Evolutionary conservation across 2,888 invertebrate genomes (phyloP), one percentile per base, ranked within the genome.

Genomic region (Nematopogon swammerdamellus): DNA sequence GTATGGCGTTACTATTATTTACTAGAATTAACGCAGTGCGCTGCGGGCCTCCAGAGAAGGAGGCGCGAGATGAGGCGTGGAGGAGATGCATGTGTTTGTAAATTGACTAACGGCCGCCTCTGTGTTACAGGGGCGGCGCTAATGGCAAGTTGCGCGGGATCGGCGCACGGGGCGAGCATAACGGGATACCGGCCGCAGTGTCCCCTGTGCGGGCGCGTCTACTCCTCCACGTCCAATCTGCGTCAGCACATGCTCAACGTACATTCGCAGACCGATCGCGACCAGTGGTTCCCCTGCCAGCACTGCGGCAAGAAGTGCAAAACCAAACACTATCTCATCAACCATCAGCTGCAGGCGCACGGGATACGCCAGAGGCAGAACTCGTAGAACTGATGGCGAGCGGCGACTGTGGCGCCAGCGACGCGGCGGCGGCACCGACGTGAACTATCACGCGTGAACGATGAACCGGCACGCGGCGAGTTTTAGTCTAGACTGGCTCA

Each of bases 181-280:
- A 62, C 70, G 63, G 75, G 75, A 71, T 79, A 79, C 71, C 80
- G 84, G 69, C 85, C 86, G 65, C 80, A 85, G 70, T 87, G 87
- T 69, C 85, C 85, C 59, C 84, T 85, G 74, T 87, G 86, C 80
- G 85, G 85, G 67, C 82, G 85, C 68, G 83, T 84, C 72, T 87
- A 87, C 81, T 86, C 86, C 63, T 86, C 86, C 66, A 83, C 85
- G 61, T 85, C 86, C 79, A 88, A 88, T 81, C 83, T 88, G 66
- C 84, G 86, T 70, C 87, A 88, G 77, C 88, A 88, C 75, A 85
- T 87, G 73, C 86, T 86, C 75, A 88, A 88, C 73, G 87, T 88
- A 68, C 88, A 88, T 77, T 84, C 84, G 67, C 82, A 84, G 72
- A 83, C 86, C 60, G 83, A 85, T 63, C 82, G 85, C 63, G 85